Evolutionary conservation across 2,888 invertebrate species (phyloP), one percentile per base, ranked within the genome.

Genomic region (Halictus quadricinctus): DNA sequence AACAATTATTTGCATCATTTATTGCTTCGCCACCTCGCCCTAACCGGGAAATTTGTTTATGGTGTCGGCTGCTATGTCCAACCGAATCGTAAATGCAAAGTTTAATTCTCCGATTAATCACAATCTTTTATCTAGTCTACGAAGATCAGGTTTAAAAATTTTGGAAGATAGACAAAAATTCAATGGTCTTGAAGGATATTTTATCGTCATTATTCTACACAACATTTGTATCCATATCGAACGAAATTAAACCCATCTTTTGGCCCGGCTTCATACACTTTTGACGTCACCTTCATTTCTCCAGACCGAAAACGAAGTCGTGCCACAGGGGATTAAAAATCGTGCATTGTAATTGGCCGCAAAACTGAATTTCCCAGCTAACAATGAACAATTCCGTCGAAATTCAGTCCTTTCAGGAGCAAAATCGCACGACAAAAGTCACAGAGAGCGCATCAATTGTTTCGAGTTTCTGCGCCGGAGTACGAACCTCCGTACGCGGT

Each of bases 391-490:
- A 58, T 58, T n/a, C 58, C n/a, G 58, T n/a, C 58, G 12, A n/a
- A n/a, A 58, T n/a, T 58, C 58, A n/a, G n/a, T 1, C n/a, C 12
- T 58, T 58, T 58, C 58, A n/a, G 12, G 10, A 58, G n/a, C n/a
- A n/a, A 58, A 58, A 10, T 58, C 58, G 58, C 58, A 5, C 58
- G 58, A n/a, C 8, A 58, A 58, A 58, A n/a, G n/a, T 58, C n/a
- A 58, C 58, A 58, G n/a, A 58, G 54, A 54, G n/a, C 58, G 58
- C 58, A n/a, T 58, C 58, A 58, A 58, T n/a, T 58, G 58, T 58
- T 58, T 58, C 58, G n/a, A 12, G 12, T 58, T 58, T n/a, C n/a
- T 12, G 58, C 58, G 58, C 0, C 58, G 58, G n/a, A n/a, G 58
- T 4, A 58, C 25, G 64, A 64, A 25, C 29, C 64, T 64, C 64